Conservation (phyloP, 2,797 vertebrate species). For the Tragelaphus oryx region DNA sequence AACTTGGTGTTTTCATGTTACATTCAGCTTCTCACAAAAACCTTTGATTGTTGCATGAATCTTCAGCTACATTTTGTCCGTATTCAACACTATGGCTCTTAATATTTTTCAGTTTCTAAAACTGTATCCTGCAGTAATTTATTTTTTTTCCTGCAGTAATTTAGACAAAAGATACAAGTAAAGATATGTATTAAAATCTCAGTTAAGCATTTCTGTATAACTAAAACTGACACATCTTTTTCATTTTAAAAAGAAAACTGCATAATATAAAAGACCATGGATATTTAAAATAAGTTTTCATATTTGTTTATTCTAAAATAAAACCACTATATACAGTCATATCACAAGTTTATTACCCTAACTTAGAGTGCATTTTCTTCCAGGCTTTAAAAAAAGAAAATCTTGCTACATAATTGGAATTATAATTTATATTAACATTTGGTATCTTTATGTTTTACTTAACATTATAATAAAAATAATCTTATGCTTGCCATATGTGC, state of each 20-base stretch:
- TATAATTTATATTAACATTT: conserved; percentile 11
- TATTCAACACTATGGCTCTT: background rate
- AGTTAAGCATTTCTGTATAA: background rate
- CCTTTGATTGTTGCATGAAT: background rate
- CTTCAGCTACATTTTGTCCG: background rate
- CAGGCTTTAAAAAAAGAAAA: background rate
- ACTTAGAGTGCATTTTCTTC: conserved; percentile 10
- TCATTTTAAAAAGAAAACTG: background rate
- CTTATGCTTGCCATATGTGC: conserved; percentile 17
- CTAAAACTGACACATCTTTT: background rate
- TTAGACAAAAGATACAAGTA: background rate
- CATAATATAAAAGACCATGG: background rate
- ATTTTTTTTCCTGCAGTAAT: background rate
- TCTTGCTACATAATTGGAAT: conserved; percentile 14
- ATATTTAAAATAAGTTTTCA: conserved; percentile 17
- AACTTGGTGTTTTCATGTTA: background rate
- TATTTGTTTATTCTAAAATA: conserved; percentile 31
- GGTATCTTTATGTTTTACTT: conserved; percentile 24
- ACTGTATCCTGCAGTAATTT: background rate
- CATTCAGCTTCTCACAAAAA: background rate
- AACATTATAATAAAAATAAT: conserved; percentile 27
- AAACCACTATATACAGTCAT: background rate
- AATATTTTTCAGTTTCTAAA: background rate
- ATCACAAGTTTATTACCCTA: background rate
- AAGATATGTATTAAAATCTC: background rate